phyloP scores from a whole-genome alignment of 2,888 invertebrate species.

The Ferdinandea cuprea region DNA sequence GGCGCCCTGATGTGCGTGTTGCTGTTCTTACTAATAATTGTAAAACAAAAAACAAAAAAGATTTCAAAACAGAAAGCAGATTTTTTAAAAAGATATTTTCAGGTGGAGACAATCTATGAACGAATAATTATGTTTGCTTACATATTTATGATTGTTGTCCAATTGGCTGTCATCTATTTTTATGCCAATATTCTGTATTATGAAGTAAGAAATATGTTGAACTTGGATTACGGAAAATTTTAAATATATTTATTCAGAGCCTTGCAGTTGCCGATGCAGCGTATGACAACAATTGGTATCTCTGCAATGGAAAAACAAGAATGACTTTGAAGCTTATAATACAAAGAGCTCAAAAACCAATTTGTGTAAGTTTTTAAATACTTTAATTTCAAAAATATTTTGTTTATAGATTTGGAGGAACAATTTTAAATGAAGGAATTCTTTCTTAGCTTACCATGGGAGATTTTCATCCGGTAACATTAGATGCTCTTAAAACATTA shows the following conservation, averaged over 20 bases:
- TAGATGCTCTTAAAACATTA: slow-evolving; percentile 46
- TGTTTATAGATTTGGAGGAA: neutral
- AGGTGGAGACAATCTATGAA: slow-evolving; percentile 53
- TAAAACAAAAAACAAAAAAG: no score
- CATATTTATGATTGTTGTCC: slow-evolving; percentile 52
- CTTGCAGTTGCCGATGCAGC: slow-evolving; percentile 53
- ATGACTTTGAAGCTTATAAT: slow-evolving; percentile 50
- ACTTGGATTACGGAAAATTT: no score
- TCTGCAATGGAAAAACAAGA: slow-evolving; percentile 38
- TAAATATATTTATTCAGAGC: slow-evolving; percentile 40
- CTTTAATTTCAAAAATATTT: neutral
- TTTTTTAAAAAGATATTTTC: neutral
- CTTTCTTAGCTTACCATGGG: slow-evolving; percentile 55
- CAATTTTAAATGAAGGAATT: neutral
- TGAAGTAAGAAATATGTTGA: slow-evolving; percentile 36
- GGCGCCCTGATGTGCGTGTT: slow-evolving; percentile 60
- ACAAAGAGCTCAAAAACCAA: slow-evolving; percentile 54
- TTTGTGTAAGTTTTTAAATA: slow-evolving; percentile 57
- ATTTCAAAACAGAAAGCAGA: no score
- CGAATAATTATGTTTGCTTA: slow-evolving; percentile 50
- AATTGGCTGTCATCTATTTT: slow-evolving; percentile 47
- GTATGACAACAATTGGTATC: slow-evolving; percentile 63
- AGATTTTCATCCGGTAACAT: slow-evolving; percentile 54
- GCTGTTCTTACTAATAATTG: slow-evolving; percentile 52
- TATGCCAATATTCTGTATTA: slow-evolving; percentile 53